phyloP scores from a whole-genome alignment of 2,888 invertebrate genomes.

The Parnassius glacialis region DNA sequence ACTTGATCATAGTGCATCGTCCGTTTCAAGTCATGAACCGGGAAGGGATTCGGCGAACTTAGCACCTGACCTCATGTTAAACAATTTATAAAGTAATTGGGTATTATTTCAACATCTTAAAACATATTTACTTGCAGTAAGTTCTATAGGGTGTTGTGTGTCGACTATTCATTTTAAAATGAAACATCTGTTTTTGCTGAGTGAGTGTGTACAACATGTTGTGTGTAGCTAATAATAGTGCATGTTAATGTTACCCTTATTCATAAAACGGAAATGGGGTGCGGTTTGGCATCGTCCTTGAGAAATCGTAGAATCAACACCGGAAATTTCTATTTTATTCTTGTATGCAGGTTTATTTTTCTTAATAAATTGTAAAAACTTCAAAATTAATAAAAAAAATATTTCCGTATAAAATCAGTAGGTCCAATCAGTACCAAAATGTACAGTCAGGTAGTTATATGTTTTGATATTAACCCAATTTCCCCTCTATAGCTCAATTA shows the following conservation, averaged over 20 bases:
- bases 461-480: too few species aligned
- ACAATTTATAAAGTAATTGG: slow-evolving; percentile 50
- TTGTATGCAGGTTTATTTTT: slow-evolving; percentile 33
- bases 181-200: slow-evolving; percentile 14
- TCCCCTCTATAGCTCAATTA: too few species aligned
- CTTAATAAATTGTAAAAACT: too few species aligned
- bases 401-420: too few species aligned
- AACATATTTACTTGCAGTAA: slow-evolving; percentile 18
- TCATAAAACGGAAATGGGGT: slow-evolving; percentile 70
- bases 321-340: slow-evolving; percentile 61
- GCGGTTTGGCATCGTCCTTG: slow-evolving; percentile 73
- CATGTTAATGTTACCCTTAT: slow-evolving; percentile 50
- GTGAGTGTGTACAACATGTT: slow-evolving; percentile 16
- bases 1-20: slow-evolving; percentile 68
- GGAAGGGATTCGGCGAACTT: slow-evolving; percentile 57
- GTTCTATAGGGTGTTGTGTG: slow-evolving; percentile 30
- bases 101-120: slow-evolving; percentile 38
- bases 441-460: too few species aligned
- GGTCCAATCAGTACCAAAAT: too few species aligned
- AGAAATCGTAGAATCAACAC: slow-evolving; percentile 52
- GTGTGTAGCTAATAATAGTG: too few species aligned
- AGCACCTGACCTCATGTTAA: slow-evolving; percentile 49
- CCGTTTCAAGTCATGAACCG: slow-evolving; percentile 53
- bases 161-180: slow-evolving; percentile 1
- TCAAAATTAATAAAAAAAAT: too few species aligned